Conservation (phyloP, 1,140 invertebrate species). For the Ganaspis sp. region DNA sequence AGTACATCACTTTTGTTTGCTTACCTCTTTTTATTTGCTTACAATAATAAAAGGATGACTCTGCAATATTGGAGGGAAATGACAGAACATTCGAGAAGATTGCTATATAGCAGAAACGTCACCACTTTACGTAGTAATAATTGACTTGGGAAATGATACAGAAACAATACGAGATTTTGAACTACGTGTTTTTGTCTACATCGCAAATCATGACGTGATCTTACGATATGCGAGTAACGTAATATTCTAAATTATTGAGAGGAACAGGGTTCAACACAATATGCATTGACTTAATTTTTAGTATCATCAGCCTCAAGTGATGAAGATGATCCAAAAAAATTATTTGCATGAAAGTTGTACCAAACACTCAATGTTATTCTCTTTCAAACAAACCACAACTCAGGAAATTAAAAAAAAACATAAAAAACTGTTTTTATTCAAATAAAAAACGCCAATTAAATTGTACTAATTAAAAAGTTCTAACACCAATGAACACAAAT, state of each 20-base stretch:
- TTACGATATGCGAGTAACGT: background rate
- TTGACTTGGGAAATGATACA: background rate
- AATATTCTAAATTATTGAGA: background rate
- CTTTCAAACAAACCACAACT: too few species aligned
- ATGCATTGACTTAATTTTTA: background rate
- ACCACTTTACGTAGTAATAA: slow-evolving; percentile 7
- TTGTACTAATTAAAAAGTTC: too few species aligned
- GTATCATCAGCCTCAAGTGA: background rate
- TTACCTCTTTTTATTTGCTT: too few species aligned
- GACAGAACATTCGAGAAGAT: background rate
- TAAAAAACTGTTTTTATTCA: too few species aligned
- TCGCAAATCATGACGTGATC: background rate
- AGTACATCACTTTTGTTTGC: background rate
- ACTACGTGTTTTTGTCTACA: background rate
- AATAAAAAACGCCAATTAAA: too few species aligned
- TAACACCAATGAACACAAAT: too few species aligned
- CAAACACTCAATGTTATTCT: too few species aligned
- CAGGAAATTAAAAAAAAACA: too few species aligned
- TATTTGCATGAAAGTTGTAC: too few species aligned
- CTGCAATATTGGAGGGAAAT: background rate
- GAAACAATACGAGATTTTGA: slow-evolving; percentile 2
- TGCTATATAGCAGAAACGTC: background rate
- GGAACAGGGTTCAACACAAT: background rate
- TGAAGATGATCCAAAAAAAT: background rate
- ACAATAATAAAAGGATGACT: background rate